Percentiles rank a stretch among this genome's conserved stretches.
Evolutionary conservation across 2,888 invertebrate genomes (phyloP).

Genomic region (Apodemia zela): DNA sequence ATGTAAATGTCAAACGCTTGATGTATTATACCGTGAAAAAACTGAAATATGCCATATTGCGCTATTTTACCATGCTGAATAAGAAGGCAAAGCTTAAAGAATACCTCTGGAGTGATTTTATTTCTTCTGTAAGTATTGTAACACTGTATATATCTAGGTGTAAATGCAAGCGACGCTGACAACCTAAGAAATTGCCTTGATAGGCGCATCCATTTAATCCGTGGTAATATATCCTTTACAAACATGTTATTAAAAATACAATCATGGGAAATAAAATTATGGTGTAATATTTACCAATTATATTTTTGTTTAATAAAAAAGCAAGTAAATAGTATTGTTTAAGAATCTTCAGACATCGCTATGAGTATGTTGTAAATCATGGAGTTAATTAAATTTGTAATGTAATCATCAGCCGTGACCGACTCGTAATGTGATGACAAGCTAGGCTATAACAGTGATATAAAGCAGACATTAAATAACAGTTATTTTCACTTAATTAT

Average conservation of each 20-base stretch:
- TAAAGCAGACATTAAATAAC: not conserved
- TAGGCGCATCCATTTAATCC: too few species aligned
- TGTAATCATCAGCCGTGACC: slow-evolving; percentile 1
- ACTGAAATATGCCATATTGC: too few species aligned
- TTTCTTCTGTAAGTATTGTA: too few species aligned
- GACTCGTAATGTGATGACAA: not conserved
- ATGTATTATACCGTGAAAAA: too few species aligned
- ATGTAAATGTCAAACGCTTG: too few species aligned
- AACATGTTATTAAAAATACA: not conserved
- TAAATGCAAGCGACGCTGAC: too few species aligned
- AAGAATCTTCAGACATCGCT: not conserved
- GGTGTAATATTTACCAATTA: not conserved
- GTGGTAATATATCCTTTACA: too few species aligned
- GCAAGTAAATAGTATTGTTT: not conserved
- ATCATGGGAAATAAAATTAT: not conserved
- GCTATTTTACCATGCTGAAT: too few species aligned
- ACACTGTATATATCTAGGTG: too few species aligned
- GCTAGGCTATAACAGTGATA: not conserved
- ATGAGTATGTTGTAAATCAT: not conserved
- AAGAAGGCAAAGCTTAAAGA: too few species aligned
- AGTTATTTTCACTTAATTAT: not conserved
- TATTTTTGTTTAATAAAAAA: not conserved
- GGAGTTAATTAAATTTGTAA: not conserved
- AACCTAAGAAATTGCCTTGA: too few species aligned
- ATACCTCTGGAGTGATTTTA: too few species aligned